Evolutionary conservation across 2,113 vertebrate genomes (phyloP).

Genomic region (Microtus oregoni): DNA sequence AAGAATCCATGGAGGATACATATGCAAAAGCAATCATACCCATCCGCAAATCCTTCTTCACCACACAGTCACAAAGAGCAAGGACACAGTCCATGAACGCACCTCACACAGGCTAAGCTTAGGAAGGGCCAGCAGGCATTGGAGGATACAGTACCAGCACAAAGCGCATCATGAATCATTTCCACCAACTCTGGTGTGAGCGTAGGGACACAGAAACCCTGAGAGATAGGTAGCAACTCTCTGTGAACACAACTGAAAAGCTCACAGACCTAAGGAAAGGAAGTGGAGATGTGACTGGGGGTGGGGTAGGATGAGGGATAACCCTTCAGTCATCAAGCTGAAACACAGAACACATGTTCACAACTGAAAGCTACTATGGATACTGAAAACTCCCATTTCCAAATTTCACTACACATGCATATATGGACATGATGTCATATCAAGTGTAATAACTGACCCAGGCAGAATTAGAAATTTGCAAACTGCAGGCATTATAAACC

Average conservation of each 20-base stretch:
- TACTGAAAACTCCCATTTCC: not conserved
- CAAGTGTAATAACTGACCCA: not conserved
- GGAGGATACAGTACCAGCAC: not conserved
- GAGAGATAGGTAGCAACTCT: not conserved
- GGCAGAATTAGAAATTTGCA: not conserved
- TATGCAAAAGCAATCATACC: not conserved
- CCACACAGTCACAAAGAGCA: not conserved
- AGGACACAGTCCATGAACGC: not conserved
- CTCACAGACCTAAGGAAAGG: not conserved
- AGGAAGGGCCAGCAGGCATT: not conserved
- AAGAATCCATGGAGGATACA: constrained; percentile 16
- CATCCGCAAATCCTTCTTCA: not conserved
- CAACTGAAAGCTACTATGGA: not conserved
- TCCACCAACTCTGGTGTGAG: not conserved
- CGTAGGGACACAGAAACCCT: not conserved
- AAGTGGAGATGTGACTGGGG: not conserved
- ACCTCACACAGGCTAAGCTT: not conserved
- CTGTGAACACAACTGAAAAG: constrained; percentile 6
- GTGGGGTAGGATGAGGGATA: not conserved
- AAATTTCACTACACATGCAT: not conserved
- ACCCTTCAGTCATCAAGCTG: not conserved
- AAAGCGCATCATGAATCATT: not conserved
- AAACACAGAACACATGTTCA: not conserved
- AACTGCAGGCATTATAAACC: not conserved
- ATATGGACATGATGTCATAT: no score